A percentile compares a stretch with the other conserved stretches of the same genome.
Conservation (phyloP, 1,140 invertebrate species). For the Kradibia gibbosae region DNA sequence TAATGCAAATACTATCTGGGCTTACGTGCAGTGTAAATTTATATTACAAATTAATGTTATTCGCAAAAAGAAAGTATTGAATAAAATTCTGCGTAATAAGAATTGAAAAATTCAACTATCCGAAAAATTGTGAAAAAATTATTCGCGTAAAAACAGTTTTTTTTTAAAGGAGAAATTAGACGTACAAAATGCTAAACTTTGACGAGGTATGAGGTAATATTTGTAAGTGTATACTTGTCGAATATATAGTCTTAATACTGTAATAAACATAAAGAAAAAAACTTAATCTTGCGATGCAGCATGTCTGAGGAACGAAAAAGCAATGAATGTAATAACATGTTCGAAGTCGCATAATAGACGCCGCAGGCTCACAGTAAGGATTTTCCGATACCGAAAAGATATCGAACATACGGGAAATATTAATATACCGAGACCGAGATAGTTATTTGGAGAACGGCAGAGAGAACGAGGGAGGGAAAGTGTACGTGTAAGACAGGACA, state of each 20-base stretch:
- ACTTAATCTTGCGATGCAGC: not conserved
- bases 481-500: too few species aligned
- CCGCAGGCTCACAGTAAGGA: not conserved
- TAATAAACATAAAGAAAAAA: constrained; percentile 23
- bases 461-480: not conserved
- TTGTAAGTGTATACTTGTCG: not conserved
- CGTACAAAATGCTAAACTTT: too few species aligned
- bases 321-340: constrained; percentile 14
- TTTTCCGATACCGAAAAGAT: not conserved
- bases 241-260: not conserved
- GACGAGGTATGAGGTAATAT: not conserved
- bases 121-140: too few species aligned
- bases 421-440: not conserved
- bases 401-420: not conserved
- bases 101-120: too few species aligned
- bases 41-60: too few species aligned
- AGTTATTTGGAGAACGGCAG: not conserved
- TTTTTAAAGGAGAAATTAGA: too few species aligned
- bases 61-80: too few species aligned
- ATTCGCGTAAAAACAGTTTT: too few species aligned
- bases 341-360: not conserved
- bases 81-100: too few species aligned
- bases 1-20: too few species aligned
- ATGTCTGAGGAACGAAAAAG: not conserved
- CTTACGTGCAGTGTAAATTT: too few species aligned